Evolutionary conservation across 2,797 vertebrate genomes (phyloP).

Genomic region (Lutjanus campechanus): DNA sequence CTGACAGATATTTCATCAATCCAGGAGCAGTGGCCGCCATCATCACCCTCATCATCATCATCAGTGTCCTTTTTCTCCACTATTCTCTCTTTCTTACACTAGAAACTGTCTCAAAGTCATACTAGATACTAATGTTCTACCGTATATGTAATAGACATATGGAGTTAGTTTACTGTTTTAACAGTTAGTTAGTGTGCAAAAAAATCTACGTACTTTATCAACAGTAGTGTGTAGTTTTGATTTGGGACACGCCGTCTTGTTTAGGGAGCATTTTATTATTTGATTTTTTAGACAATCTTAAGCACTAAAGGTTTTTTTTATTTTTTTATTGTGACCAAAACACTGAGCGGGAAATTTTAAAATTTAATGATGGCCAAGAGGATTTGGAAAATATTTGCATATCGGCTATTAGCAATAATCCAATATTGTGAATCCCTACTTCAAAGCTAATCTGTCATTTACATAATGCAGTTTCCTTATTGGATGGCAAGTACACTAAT

Average conservation of each 20-base stretch:
- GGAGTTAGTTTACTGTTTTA: neutral
- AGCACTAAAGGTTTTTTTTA: no score
- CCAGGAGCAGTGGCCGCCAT: constrained; percentile 10
- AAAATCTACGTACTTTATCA: neutral
- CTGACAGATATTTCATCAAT: constrained; percentile 63
- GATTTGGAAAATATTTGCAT: no score
- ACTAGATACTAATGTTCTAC: neutral
- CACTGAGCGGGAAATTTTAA: no score
- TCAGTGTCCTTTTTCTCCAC: constrained; percentile 14
- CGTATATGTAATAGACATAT: neutral
- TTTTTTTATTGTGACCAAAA: no score
- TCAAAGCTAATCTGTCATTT: no score
- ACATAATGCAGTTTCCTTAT: neutral
- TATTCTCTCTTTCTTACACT: neutral
- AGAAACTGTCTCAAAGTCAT: neutral
- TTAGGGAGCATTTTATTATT: no score
- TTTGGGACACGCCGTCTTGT: no score
- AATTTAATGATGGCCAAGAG: no score
- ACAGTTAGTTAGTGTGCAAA: neutral
- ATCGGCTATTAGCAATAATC: no score
- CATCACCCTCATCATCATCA: constrained; percentile 36
- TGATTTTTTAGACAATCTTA: no score
- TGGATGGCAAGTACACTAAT: neutral
- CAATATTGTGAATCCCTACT: no score
- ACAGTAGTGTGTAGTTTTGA: no score